Base-by-base conservation (phyloP, 1,140 invertebrate genomes). In the Atta texana region DNA sequence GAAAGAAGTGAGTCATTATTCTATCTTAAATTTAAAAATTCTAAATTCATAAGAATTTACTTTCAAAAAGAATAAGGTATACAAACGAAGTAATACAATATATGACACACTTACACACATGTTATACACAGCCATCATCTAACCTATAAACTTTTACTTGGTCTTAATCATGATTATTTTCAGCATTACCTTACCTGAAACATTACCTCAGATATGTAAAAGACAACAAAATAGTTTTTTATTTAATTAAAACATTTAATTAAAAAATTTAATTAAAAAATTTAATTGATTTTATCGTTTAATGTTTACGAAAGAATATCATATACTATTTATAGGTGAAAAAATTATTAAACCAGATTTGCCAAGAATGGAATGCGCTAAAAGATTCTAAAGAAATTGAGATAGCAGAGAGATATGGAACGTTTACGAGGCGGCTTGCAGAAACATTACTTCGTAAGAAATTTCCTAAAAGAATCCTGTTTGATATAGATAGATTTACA, bases 331-430 rank as follows among this genome's bases (percentile, higher is more conserved):
- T 57, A 18, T 57, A 81, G 77, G 7, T 21, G 16, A 71, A 3
- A 24, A 18, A 7, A 39, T 8, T 57, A 31, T 28, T 71, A 71
- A 16, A 81, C 6, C 49, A 55, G 5, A 55, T 81, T 81, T 57
- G 12, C 10, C 5, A 71, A 18, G 64, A 71, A 24, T 57, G 49
- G 77, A 57, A 18, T 12, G 51, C 21, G 55, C 8, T 81, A 16
- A 81, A 81, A 44, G n/a, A 71, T 71, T 71, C 31, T n/a, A 31
- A 55, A 10, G 63, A 80, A 55, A 7, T 81, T 81, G 16, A 55
- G 3, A 81, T 71, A 81, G 49, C 31, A 28, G 10, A n/a, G 57
- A 24, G 7, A 28, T 81, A 69, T 24, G 77, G 49, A 14, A 71
- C 51, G 21, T 81, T 44, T 31, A 71, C n/a, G n/a, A 69, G 16